Evolutionary conservation across 2,113 vertebrate species (phyloP), one percentile per base, ranked within the genome.

Genomic region (Pterocles orientalis): DNA sequence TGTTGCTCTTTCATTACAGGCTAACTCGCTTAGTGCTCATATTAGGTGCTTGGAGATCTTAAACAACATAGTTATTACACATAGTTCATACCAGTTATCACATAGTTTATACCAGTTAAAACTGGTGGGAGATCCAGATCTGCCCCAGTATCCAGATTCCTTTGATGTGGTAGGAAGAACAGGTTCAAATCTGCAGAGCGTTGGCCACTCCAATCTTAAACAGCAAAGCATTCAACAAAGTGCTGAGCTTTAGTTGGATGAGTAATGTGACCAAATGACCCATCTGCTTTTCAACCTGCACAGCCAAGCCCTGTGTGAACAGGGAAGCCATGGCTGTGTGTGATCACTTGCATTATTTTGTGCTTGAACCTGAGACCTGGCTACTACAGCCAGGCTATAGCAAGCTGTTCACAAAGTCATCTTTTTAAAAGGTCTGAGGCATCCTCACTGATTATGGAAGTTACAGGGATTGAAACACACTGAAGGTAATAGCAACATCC

Each of bases 81-180:
- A 6, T 13, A 69, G 41, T 41, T 86, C 58, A 34, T 75, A n/a
- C 28, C 90, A 91, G 73, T 43, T 96, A 89, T 91, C 90, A 76
- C 61, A 43, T 5, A 50, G 41, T 64, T 90, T 57, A 83, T 47
- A 77, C 82, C 60, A 39, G 71, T 81, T 86, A 88, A 66, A 94
- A 93, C 85, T 34, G 82, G 58, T 88, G 76, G 72, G 29, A 96
- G 80, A 94, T 94, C 39, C 56, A 60, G 75, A 95, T 94, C 85
- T 90, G 64, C 33, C 56, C 82, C 68, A 64, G 34, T 13, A 70
- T 39, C 41, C 54, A 73, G 68, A 47, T 29, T 70, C 21, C 56
- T 96, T 81, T 93, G 64, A 81, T 83, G 92, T 94, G 60, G 86
- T 56, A 17, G 72, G 76, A 94, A 66, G 76, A 92, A 60, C 85